Percentiles rank a stretch among this genome's conserved stretches.
Evolutionary conservation across 2,888 invertebrate species (phyloP).

Genomic region (Keiferia lycopersicella): DNA sequence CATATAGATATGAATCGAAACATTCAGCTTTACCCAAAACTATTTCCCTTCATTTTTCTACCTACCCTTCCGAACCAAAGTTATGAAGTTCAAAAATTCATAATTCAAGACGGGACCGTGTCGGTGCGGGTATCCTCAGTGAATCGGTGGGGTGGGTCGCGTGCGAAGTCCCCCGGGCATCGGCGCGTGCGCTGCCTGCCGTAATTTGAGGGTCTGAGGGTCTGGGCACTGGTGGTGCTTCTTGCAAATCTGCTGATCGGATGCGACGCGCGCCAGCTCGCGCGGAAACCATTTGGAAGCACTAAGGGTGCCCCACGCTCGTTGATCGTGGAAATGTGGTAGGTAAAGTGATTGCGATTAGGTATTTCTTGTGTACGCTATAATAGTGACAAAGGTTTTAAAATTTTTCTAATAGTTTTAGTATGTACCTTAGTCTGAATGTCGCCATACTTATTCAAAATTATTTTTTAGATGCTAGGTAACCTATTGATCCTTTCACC

Average conservation of each 20-base stretch:
- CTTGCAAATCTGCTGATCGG: slow-evolving; percentile 64
- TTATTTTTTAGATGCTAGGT: no score
- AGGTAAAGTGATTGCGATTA: no score
- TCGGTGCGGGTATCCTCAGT: slow-evolving; percentile 54
- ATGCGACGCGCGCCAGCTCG: slow-evolving; percentile 62
- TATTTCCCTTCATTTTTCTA: neutral
- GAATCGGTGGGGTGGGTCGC: slow-evolving; percentile 68
- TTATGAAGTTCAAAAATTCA: slow-evolving; percentile 28
- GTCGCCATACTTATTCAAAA: no score
- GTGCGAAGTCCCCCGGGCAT: slow-evolving; percentile 66
- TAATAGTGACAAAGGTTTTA: no score
- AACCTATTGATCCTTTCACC: no score
- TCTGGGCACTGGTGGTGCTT: slow-evolving; percentile 63
- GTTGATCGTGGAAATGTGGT: no score
- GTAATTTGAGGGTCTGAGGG: slow-evolving; percentile 58
- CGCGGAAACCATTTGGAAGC: slow-evolving; percentile 51
- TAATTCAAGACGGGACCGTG: slow-evolving; percentile 26
- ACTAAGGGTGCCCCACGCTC: slow-evolving; percentile 13
- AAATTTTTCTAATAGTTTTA: no score
- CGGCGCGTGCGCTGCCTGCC: slow-evolving; percentile 62
- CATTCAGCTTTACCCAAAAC: neutral
- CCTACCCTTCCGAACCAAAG: slow-evolving; percentile 30
- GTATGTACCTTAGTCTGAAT: no score
- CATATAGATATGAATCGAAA: neutral
- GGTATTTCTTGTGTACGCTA: no score